These are phyloP conservation scores for Trogon surrucura DNA, from an alignment of 2,113 vertebrate species.

Conservation along the genomic window DNA sequence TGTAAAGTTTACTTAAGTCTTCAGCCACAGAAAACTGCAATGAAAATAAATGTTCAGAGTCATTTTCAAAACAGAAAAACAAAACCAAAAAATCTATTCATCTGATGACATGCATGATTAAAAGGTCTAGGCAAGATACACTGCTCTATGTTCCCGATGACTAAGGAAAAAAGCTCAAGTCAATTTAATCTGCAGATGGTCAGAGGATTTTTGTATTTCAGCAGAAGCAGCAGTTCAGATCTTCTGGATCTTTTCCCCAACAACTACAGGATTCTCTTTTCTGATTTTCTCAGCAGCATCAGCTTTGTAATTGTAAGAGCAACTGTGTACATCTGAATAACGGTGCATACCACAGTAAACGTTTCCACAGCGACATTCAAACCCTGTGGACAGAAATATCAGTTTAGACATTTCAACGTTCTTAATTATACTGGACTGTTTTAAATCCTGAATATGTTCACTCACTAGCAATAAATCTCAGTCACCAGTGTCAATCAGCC, in stretches of 20 bases:
- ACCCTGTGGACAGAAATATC: slow-evolving; percentile 76
- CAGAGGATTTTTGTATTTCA: slow-evolving; percentile 76
- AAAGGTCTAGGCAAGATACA: slow-evolving; percentile 80
- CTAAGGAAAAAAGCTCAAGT: slow-evolving; percentile 79
- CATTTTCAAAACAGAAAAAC: slow-evolving; percentile 75
- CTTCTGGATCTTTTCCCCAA: slow-evolving; percentile 91
- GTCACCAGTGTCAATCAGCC: slow-evolving; percentile 32
- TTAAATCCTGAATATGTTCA: slow-evolving; percentile 50
- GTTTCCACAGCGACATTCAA: slow-evolving; percentile 88
- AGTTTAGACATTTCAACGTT: neutral
- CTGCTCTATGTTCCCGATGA: slow-evolving; percentile 77
- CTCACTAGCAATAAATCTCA: slow-evolving; percentile 47
- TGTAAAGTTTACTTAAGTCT: slow-evolving; percentile 78
- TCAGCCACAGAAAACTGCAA: slow-evolving; percentile 81
- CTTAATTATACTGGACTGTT: neutral
- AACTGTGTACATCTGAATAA: slow-evolving; percentile 89
- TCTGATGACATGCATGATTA: slow-evolving; percentile 85
- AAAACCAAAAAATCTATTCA: slow-evolving; percentile 73
- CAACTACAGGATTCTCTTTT: slow-evolving; percentile 91
- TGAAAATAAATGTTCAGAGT: slow-evolving; percentile 80
- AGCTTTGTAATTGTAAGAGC: slow-evolving; percentile 91
- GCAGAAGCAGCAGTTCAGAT: slow-evolving; percentile 81
- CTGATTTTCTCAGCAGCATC: slow-evolving; percentile 91
- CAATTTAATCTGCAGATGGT: slow-evolving; percentile 81
- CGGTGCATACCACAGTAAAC: slow-evolving; percentile 87